phyloP scores from a whole-genome alignment of 2,888 invertebrate genomes.

The Allophyes oxyacanthae region DNA sequence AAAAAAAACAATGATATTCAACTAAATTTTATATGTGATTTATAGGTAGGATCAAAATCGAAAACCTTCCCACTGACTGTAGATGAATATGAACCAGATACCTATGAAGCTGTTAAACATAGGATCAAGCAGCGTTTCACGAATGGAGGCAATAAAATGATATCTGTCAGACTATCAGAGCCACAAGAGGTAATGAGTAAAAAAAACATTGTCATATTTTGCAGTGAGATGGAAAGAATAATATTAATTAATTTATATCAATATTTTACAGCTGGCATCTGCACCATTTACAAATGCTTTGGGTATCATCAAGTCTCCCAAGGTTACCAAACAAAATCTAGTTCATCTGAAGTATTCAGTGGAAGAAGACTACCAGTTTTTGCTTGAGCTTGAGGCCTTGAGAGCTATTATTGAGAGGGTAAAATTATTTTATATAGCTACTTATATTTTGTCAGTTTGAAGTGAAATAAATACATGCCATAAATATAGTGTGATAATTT shows the following conservation, averaged over 20 bases:
- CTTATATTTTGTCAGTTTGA: too few species aligned
- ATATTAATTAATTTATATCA: constrained; percentile 10
- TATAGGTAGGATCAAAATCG: constrained; percentile 80
- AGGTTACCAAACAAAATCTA: constrained; percentile 68
- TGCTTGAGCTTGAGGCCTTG: constrained; percentile 90
- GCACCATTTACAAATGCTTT: constrained; percentile 73
- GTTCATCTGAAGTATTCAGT: constrained; percentile 76
- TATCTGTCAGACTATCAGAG: constrained; percentile 91
- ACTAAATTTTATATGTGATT: constrained; percentile 5
- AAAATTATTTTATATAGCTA: constrained; percentile 26
- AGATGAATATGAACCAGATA: constrained; percentile 91
- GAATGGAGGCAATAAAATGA: constrained; percentile 89
- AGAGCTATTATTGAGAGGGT: constrained; percentile 89
- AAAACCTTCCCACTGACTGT: constrained; percentile 89
- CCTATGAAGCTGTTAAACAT: constrained; percentile 88
- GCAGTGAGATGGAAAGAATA: not conserved
- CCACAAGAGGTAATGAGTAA: constrained; percentile 88
- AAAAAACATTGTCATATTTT: not conserved
- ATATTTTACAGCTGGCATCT: constrained; percentile 70
- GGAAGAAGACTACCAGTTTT: constrained; percentile 90
- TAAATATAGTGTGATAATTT: too few species aligned
- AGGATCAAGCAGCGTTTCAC: constrained; percentile 90
- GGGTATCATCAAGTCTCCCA: constrained; percentile 73
- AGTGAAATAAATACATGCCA: too few species aligned
- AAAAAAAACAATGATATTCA: too few species aligned